Evolutionary conservation across 2,113 vertebrate genomes (phyloP).

Genomic region (Elephantulus edwardii): DNA sequence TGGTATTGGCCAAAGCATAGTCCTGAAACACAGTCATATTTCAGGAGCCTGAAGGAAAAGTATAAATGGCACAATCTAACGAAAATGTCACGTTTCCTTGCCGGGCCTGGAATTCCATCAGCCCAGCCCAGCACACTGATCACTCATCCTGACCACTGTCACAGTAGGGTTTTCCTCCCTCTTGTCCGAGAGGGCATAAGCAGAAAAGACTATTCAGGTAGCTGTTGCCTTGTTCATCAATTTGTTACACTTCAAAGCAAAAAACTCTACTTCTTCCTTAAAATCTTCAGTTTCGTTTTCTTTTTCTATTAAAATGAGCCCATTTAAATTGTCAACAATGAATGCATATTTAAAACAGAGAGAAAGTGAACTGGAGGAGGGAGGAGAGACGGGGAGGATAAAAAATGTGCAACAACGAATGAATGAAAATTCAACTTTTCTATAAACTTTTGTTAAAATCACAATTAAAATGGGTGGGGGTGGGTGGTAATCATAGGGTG

Average conservation of each 20-base stretch:
- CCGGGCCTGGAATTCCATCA: not conserved
- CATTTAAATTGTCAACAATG: too few species aligned
- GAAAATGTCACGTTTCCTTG: not conserved
- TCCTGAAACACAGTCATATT: slow-evolving; percentile 15
- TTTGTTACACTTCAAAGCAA: slow-evolving; percentile 22
- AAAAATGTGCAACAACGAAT: too few species aligned
- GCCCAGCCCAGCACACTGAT: not conserved
- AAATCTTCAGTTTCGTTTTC: slow-evolving; percentile 32
- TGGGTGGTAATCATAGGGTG: too few species aligned
- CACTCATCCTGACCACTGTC: not conserved
- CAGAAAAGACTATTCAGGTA: not conserved
- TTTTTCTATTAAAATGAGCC: slow-evolving; percentile 28
- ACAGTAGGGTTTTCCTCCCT: not conserved
- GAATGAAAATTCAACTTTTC: too few species aligned
- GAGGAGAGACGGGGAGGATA: too few species aligned
- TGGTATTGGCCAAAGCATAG: not conserved
- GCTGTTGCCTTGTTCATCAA: slow-evolving; percentile 1
- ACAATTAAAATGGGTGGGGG: too few species aligned
- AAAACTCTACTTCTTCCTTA: not conserved
- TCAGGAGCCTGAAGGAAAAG: slow-evolving; percentile 32
- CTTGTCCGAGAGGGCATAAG: not conserved
- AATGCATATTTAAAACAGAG: too few species aligned
- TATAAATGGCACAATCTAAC: not conserved
- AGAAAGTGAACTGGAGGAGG: too few species aligned
- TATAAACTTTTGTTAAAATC: too few species aligned